A percentile compares a stretch with the other conserved stretches of the same genome.
Evolutionary conservation across 2,113 vertebrate genomes (phyloP).

Genomic region (Erythrocebus patas): DNA sequence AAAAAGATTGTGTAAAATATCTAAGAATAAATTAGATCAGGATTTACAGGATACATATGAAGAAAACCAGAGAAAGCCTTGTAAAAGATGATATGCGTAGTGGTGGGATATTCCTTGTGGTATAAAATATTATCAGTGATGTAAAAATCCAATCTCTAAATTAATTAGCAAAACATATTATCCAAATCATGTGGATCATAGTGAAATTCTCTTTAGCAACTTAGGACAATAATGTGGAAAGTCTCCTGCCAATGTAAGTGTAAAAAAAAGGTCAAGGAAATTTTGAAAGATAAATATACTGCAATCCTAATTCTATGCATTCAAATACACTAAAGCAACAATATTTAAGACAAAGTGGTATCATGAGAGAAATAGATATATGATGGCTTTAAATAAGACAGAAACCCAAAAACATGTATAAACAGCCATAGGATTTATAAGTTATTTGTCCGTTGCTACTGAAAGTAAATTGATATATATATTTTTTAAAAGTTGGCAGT

Average conservation of each 20-base stretch:
- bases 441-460: neutral
- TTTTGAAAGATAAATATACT: neutral
- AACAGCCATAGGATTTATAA: neutral
- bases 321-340: neutral
- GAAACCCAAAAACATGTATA: neutral
- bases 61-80: neutral
- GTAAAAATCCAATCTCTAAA: neutral
- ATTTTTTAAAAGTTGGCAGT: neutral
- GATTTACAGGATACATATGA: neutral
- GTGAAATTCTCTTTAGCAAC: neutral
- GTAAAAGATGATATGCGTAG: neutral
- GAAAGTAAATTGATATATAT: neutral
- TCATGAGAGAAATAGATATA: neutral
- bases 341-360: neutral
- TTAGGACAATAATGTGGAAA: neutral
- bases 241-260: neutral
- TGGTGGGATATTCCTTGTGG: neutral
- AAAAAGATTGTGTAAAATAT: neutral
- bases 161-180: neutral
- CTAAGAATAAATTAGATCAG: neutral
- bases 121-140: neutral
- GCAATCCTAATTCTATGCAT: neutral
- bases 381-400: neutral
- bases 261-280: neutral
- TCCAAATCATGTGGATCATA: neutral